These are phyloP conservation scores for Macquaria ambigua DNA, from an alignment of 2,113 vertebrate genomes.

Conservation along the genomic window DNA sequence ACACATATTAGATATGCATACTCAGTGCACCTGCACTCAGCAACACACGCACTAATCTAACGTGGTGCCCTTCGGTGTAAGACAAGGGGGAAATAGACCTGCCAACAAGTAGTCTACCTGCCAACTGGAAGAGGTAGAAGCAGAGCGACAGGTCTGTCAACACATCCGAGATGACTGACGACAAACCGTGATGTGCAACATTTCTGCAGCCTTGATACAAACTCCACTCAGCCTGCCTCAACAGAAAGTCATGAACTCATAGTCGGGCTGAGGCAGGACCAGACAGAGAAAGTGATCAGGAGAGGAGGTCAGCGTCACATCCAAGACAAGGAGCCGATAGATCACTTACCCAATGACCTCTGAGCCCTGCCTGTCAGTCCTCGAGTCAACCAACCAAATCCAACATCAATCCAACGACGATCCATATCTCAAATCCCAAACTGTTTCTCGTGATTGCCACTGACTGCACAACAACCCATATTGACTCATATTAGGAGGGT, in stretches of 20 bases:
- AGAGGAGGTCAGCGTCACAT: constrained; percentile 22
- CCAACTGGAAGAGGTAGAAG: constrained; percentile 58
- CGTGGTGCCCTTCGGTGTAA: constrained; percentile 34
- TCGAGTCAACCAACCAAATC: constrained; percentile 24
- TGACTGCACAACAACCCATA: constrained; percentile 19
- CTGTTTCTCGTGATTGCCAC: constrained; percentile 10
- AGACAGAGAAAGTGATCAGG: constrained; percentile 15
- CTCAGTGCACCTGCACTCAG: constrained; percentile 50
- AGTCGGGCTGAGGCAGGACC: neutral
- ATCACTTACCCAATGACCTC: constrained; percentile 52
- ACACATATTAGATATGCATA: constrained; percentile 28
- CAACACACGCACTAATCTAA: constrained; percentile 22
- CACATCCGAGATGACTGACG: constrained; percentile 43
- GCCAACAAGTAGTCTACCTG: constrained; percentile 59
- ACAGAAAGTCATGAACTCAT: constrained; percentile 27
- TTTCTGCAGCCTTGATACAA: constrained; percentile 28
- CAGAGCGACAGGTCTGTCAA: constrained; percentile 56
- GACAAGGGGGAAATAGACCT: constrained; percentile 52
- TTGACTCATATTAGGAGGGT: constrained; percentile 36
- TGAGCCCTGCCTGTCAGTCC: constrained; percentile 49
- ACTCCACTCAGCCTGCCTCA: constrained; percentile 4
- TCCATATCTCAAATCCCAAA: constrained; percentile 39
- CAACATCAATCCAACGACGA: constrained; percentile 10
- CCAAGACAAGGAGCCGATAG: constrained; percentile 7
- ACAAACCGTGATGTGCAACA: constrained; percentile 46